Base-by-base conservation (phyloP, 1,140 invertebrate genomes). In the Panagrolaimus sp. region DNA sequence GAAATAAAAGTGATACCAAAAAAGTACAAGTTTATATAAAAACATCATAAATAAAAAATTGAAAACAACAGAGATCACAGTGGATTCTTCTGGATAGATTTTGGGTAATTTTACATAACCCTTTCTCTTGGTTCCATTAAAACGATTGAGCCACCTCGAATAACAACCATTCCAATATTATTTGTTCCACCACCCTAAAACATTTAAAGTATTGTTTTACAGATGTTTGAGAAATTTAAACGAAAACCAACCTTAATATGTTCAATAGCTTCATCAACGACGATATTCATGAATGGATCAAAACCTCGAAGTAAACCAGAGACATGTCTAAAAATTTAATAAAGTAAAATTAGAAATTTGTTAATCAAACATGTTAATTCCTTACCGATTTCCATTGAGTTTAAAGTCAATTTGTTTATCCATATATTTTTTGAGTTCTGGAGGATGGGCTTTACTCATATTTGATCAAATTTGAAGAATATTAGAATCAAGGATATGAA, bases 251-350 rank as follows among this genome's bases (percentile, higher is more conserved):
- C 74, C 72, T 82, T 81, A 10, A 69, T 64, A 63, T 81, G 75
- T 52, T 82, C 80, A 21, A 79, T 71, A 45, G 77, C 74, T 38
- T 82, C 81, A 44, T 78, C 76, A n/a, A 77, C 73, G 45, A 77
- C 76, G 38, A 76, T 77, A 62, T 77, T 99, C 96, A 99, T 98
- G 82, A 98, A 99, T 0, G 96, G 96, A 87, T 99, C 96, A 84
- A 97, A 99, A 5, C 96, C 96, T 78, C 96, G 87, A 26, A 99
- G 86, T 69, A 96, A 93, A 6, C 96, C 96, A 68, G 88, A 89
- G 10, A 98, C 91, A 58, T 89, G 88, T 47, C 96, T 76, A 45
- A 76, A 76, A 63, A 0, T 14, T 10, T 21, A 12, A 4, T 58
- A 58, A 26, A 58, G 1, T 78, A 67, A n/a, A n/a, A n/a, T n/a